Conservation (phyloP, 2,113 vertebrate genomes). For the Triplophysa dalaica region DNA sequence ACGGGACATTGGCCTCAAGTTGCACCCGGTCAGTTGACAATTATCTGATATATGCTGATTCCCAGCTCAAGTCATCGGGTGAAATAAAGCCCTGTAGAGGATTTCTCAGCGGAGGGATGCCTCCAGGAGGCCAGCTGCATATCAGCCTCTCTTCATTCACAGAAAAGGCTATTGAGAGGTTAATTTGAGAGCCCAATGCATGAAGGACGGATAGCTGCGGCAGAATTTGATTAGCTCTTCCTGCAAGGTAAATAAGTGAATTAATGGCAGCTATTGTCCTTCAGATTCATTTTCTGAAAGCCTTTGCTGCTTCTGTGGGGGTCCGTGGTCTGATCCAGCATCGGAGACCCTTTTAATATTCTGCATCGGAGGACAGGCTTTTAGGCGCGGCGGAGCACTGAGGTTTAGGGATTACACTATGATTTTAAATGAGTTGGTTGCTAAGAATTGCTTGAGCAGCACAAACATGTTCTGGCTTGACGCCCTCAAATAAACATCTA, state of each 20-base stretch:
- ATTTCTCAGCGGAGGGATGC: constrained; percentile 21
- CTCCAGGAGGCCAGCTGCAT: constrained; percentile 28
- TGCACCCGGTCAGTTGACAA: neutral
- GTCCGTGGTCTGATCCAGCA: neutral
- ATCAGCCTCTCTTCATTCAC: constrained; percentile 29
- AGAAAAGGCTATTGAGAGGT: constrained; percentile 39
- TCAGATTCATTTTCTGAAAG: constrained; percentile 64
- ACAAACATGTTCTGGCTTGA: constrained; percentile 19
- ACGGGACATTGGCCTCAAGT: neutral
- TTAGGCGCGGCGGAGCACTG: constrained; percentile 8
- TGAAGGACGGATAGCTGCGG: constrained; percentile 57
- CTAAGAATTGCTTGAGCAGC: constrained; percentile 15
- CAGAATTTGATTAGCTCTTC: constrained; percentile 62
- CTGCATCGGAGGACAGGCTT: neutral
- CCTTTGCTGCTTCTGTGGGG: constrained; percentile 44
- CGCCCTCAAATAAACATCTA: constrained; percentile 8
- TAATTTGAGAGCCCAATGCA: constrained; percentile 59
- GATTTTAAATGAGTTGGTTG: neutral
- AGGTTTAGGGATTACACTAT: constrained; percentile 24
- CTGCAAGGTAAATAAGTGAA: constrained; percentile 69
- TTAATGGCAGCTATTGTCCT: constrained; percentile 69
- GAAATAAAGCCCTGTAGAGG: constrained; percentile 1
- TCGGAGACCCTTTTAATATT: constrained; percentile 23
- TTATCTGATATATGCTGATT: neutral
- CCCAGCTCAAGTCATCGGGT: neutral